Evolutionary conservation across 64 coral and sea anemone genomes (phyloP).

Genomic region (Platygyra sinensis): DNA sequence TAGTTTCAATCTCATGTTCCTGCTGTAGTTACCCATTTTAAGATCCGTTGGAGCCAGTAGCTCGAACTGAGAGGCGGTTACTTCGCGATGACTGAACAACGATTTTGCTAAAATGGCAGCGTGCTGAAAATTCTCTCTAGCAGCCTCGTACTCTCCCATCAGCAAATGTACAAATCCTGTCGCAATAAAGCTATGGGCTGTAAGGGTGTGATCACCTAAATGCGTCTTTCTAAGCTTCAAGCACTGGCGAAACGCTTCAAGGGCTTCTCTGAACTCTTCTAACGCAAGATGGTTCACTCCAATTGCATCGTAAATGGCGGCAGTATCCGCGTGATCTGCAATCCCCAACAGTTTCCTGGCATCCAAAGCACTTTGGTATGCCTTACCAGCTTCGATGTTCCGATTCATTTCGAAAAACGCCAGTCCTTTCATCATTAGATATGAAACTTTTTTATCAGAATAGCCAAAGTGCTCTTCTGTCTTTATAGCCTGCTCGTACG

Average conservation of each 20-base stretch:
- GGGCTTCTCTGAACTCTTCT: neutral
- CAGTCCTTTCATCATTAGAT: too few relatives aligned
- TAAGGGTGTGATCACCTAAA: neutral
- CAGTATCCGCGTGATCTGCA: too few relatives aligned
- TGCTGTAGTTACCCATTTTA: neutral
- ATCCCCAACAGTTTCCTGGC: too few relatives aligned
- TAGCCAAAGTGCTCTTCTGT: too few relatives aligned
- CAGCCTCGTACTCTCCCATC: neutral
- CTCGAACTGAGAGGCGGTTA: neutral
- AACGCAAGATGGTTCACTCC: too few relatives aligned
- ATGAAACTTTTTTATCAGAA: too few relatives aligned
- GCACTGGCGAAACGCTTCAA: neutral
- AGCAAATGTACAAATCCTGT: neutral
- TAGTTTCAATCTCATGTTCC: neutral
- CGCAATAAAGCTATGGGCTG: neutral
- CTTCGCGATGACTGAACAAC: neutral
- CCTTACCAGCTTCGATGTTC: too few relatives aligned
- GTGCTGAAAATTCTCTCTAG: neutral
- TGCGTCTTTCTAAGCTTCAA: neutral
- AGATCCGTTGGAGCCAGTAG: neutral
- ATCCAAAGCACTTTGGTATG: too few relatives aligned
- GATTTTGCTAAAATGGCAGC: neutral
- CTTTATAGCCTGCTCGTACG: too few relatives aligned
- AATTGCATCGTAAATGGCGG: too few relatives aligned
- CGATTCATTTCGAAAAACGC: too few relatives aligned